Evolutionary conservation across 2,888 invertebrate species (phyloP), one percentile per base, ranked within the genome.

Genomic region (Myopa testacea): DNA sequence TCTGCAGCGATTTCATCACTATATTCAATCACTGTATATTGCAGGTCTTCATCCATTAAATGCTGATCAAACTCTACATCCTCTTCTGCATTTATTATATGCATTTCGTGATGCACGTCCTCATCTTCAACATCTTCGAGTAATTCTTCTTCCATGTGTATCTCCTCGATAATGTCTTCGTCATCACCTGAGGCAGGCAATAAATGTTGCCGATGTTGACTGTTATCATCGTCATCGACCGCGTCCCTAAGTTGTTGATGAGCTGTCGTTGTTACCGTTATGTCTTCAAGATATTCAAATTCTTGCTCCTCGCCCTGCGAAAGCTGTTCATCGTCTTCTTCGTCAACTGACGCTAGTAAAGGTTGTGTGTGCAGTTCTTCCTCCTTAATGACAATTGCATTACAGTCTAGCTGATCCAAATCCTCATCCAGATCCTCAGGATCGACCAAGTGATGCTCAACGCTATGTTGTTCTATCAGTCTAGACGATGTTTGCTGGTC

Each of bases 131-230:
- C 87, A 72, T 87, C 87, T 19, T 87, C 87, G 1, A 86, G 82
- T 82, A 87, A 85, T 34, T 87, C 87, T 14, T 86, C 87, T 50
- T 87, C 86, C 74, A 87, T 82, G 60, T 87, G 87, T 14, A 87
- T 86, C 73, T 87, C 87, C 76, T 87, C 87, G 52, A 88, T 88
- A 40, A 88, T 86, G 19, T 87, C 86, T 60, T 84, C 84, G 34
- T 84, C 84, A 6, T 84, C 83, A n/a, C 85, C 86, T 4, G 84
- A 84, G 34, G 26, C 50, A 16, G 58, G 37, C n/a, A 75, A 12
- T 63, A 75, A 69, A 8, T 84, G 78, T 40, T 85, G 76, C 38
- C 84, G 84, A 65, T 74, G 74, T n/a, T 72, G 60, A 72, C 63
- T 81, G 58, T 79, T 52, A 16, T 84, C 83, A 50, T 86, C 83